These are phyloP conservation scores for Noctua fimbriata DNA, from an alignment of 2,888 invertebrate species.

Conservation along the genomic window DNA sequence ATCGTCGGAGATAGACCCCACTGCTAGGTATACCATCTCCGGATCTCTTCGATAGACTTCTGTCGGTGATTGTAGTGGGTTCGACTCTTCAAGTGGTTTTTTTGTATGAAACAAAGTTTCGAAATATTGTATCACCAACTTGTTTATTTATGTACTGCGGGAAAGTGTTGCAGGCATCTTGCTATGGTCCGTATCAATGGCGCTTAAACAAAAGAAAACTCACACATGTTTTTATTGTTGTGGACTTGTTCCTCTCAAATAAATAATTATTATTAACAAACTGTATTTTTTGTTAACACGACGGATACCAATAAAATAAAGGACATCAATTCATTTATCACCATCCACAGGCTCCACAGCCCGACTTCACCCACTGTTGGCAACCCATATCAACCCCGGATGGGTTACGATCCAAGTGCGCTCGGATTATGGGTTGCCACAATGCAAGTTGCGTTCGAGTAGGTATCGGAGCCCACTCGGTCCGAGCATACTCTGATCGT, in stretches of 20 bases:
- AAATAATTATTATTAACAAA: slow-evolving; percentile 12
- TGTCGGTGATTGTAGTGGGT: not conserved
- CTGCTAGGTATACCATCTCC: not conserved
- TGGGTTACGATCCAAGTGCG: no score
- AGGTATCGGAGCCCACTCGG: no score
- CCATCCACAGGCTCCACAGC: no score
- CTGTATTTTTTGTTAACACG: not conserved
- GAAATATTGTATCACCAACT: not conserved
- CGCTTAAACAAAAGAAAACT: no score
- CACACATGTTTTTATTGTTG: not conserved
- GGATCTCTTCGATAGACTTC: slow-evolving; percentile 11
- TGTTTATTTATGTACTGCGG: not conserved
- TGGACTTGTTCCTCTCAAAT: not conserved
- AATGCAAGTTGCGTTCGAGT: no score
- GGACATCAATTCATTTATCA: no score
- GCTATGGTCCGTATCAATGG: no score
- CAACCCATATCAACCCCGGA: no score
- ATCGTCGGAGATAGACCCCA: slow-evolving; percentile 60
- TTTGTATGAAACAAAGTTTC: not conserved
- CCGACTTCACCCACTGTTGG: no score
- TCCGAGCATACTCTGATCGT: no score
- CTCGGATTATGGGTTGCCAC: no score
- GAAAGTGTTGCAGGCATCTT: no score
- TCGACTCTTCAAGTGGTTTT: not conserved
- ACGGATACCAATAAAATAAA: not conserved